A percentile compares a stretch with the other conserved stretches of the same genome.
Evolutionary conservation across 2,797 vertebrate genomes (phyloP).

Genomic region (Bradypodion ventrale): DNA sequence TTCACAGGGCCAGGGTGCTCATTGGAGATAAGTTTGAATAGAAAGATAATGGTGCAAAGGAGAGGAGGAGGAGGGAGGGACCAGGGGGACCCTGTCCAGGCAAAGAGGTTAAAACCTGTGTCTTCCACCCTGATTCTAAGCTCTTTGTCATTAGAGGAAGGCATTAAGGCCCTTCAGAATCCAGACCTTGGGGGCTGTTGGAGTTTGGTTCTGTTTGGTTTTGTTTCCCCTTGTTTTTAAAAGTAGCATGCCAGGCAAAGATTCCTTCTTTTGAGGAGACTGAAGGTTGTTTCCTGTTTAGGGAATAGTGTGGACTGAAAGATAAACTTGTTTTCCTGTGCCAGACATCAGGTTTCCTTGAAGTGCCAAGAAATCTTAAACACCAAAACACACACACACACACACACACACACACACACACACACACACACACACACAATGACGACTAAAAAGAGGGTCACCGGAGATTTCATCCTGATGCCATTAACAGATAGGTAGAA

Average conservation of each 20-base stretch:
- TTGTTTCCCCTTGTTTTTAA: background rate
- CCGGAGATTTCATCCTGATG: slow-evolving; percentile 34
- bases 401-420: slow-evolving; percentile 8
- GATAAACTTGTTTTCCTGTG: background rate
- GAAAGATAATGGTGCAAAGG: background rate
- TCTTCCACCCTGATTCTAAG: slow-evolving; percentile 17
- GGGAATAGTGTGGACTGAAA: slow-evolving; percentile 5
- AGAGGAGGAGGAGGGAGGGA: background rate
- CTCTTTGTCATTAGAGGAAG: slow-evolving; percentile 12
- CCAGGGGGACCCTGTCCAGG: background rate
- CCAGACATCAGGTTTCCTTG: slow-evolving; percentile 26
- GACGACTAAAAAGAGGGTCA: slow-evolving; percentile 8
- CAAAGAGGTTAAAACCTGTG: slow-evolving; percentile 17
- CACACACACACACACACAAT: slow-evolving; percentile 14
- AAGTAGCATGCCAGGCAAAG: background rate
- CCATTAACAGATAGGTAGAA: slow-evolving; percentile 66
- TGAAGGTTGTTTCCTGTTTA: slow-evolving; percentile 4
- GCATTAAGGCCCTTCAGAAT: slow-evolving; percentile 21
- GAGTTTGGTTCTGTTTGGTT: too few relatives aligned
- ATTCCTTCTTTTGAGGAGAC: background rate
- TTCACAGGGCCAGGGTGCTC: background rate
- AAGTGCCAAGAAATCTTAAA: slow-evolving; percentile 26
- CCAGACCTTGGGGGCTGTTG: background rate
- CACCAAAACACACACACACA: slow-evolving; percentile 34
- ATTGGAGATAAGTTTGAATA: background rate